Evolutionary conservation across 2,797 vertebrate genomes (phyloP).

Genomic region (Antennarius maculatus): DNA sequence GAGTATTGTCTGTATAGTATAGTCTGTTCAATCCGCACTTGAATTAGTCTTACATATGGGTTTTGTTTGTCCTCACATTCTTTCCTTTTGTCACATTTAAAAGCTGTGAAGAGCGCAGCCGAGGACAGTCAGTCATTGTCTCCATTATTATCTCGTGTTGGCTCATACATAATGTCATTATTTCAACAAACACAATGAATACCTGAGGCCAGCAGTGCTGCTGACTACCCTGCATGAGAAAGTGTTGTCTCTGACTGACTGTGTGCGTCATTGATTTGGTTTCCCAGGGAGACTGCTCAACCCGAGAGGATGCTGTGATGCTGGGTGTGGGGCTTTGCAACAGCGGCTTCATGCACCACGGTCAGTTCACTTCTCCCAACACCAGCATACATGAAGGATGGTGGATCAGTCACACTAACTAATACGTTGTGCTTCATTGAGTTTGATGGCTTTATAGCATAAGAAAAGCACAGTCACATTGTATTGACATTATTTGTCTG

Average conservation of each 20-base stretch:
- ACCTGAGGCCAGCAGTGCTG: constrained; percentile 15
- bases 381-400: neutral
- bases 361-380: constrained; percentile 78
- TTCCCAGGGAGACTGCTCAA: constrained; percentile 94
- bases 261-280: constrained; percentile 71
- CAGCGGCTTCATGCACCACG: constrained; percentile 98
- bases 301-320: constrained; percentile 93
- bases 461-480: neutral
- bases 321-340: constrained; percentile 98
- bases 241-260: constrained; percentile 57
- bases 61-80: neutral
- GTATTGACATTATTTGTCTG: no score
- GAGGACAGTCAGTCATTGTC: constrained; percentile 4
- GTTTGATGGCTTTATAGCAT: neutral
- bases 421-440: neutral
- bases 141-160: constrained; percentile 11
- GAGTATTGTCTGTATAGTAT: no score
- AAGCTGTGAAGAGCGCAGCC: neutral
- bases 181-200: neutral
- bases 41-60: neutral
- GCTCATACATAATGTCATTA: constrained; percentile 17
- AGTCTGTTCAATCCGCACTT: no score
- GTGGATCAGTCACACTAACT: neutral
- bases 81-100: neutral
- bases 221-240: constrained; percentile 33